Conservation (phyloP, 2,113 vertebrate species). For the Cichladusa arquata region DNA sequence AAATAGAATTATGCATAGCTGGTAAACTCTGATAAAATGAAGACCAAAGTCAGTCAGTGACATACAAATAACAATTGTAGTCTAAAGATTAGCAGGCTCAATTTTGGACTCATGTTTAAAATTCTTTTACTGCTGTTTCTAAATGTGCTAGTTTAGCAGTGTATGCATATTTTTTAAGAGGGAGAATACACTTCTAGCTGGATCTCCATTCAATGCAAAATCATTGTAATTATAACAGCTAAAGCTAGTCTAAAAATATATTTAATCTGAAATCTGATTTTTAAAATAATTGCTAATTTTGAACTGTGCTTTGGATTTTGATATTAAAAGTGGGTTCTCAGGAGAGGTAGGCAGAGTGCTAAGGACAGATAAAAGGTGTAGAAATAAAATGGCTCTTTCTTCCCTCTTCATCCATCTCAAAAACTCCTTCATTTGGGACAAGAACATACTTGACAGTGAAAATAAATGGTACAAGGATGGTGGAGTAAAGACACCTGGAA, state of each 20-base stretch:
- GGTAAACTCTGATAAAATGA: conserved; percentile 56
- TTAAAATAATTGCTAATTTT: background rate
- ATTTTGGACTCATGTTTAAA: background rate
- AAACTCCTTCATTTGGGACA: background rate
- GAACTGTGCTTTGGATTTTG: background rate
- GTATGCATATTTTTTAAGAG: background rate
- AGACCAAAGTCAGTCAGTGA: conserved; percentile 8
- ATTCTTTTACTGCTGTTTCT: background rate
- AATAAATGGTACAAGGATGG: background rate
- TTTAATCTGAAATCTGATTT: conserved; percentile 18
- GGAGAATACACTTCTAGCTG: background rate
- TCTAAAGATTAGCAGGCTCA: conserved; percentile 23
- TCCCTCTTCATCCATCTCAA: background rate
- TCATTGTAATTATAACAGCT: background rate
- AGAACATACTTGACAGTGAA: background rate
- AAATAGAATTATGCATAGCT: conserved; percentile 63
- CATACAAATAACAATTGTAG: conserved; percentile 13
- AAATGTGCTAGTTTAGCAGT: background rate
- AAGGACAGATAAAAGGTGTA: background rate
- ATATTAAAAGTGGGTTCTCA: background rate
- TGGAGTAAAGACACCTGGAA: background rate
- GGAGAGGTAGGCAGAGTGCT: background rate
- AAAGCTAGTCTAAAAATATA: background rate
- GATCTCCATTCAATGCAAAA: background rate
- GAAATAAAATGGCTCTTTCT: background rate